Evolutionary conservation across 2,113 vertebrate genomes (phyloP).

Genomic region (Rallus limicola): DNA sequence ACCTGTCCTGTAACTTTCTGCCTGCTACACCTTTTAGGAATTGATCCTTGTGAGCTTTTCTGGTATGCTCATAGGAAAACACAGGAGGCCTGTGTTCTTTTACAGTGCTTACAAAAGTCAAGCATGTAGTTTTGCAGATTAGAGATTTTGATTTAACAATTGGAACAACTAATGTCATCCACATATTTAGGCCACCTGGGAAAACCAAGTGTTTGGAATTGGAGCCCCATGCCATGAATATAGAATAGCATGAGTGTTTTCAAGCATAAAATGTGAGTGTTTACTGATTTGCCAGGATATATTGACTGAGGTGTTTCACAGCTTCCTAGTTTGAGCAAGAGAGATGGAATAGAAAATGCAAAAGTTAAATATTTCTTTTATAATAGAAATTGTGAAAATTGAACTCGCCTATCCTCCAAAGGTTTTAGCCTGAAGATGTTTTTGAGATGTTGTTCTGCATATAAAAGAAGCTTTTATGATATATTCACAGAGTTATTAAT

Average conservation of each 20-base stretch:
- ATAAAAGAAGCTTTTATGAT: neutral
- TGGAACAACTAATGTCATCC: neutral
- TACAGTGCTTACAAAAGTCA: neutral
- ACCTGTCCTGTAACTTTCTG: neutral
- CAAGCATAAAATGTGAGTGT: neutral
- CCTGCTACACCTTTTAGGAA: neutral
- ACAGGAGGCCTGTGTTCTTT: neutral
- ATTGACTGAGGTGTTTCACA: neutral
- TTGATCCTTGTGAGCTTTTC: neutral
- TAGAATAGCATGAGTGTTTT: neutral
- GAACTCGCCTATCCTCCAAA: neutral
- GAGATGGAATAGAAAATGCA: neutral
- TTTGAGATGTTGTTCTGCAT: neutral
- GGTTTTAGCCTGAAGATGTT: neutral
- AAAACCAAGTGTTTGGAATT: neutral
- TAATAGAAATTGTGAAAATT: neutral
- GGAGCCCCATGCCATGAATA: neutral
- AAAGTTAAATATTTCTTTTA: neutral
- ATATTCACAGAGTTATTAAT: neutral
- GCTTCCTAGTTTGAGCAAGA: neutral
- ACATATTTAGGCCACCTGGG: neutral
- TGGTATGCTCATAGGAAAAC: neutral
- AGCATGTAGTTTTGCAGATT: neutral
- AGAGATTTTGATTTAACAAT: neutral
- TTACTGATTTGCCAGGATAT: neutral